Evolutionary conservation across 2,888 invertebrate genomes (phyloP).

Genomic region (Dryococelus australis): DNA sequence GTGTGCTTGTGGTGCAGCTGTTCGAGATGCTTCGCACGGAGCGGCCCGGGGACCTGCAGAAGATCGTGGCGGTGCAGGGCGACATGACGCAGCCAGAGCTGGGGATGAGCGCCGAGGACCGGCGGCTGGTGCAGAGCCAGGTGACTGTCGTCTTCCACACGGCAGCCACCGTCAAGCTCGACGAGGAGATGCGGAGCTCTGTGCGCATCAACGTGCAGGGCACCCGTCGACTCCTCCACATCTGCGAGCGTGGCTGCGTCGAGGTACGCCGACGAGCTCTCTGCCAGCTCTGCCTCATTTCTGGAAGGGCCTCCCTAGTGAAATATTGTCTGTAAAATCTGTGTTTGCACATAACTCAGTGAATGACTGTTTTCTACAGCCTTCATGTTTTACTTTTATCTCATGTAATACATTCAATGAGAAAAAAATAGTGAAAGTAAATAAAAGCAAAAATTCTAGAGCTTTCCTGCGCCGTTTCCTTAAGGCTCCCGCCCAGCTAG

Average conservation of each 20-base stretch:
- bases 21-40: not conserved
- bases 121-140: not conserved
- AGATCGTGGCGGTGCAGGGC: not conserved
- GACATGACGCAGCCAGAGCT: slow-evolving; percentile 22
- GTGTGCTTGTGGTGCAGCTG: not conserved
- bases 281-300: too few species aligned
- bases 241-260: slow-evolving; percentile 6
- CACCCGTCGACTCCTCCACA: not conserved
- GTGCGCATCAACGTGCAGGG: not conserved
- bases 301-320: too few species aligned
- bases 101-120: slow-evolving; percentile 10
- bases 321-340: too few species aligned
- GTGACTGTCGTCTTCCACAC: not conserved
- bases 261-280: not conserved
- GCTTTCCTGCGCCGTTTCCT: too few species aligned
- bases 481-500: too few species aligned
- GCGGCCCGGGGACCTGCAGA: not conserved
- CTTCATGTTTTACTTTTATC: too few species aligned
- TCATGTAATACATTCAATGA: too few species aligned
- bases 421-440: too few species aligned
- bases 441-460: too few species aligned
- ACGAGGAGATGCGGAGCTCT: not conserved
- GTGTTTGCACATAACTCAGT: too few species aligned
- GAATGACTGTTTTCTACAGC: too few species aligned
- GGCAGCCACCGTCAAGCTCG: not conserved